These are phyloP conservation scores for Poliocrania exsul DNA, from an alignment of 2,797 vertebrate genomes.

Conservation along the genomic window DNA sequence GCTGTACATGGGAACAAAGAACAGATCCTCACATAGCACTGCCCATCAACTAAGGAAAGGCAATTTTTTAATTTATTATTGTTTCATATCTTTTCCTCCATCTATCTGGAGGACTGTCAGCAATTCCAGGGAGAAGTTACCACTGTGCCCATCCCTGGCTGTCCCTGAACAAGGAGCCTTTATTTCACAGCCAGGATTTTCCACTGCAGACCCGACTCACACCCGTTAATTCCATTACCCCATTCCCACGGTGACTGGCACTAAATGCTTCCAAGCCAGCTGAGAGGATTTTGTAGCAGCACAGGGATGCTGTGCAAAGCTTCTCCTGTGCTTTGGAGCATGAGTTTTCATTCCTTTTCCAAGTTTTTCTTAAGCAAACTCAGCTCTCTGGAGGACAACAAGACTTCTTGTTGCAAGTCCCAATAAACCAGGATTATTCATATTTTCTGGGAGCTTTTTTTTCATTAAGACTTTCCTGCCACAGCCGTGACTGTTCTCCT, in stretches of 20 bases:
- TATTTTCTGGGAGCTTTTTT: not conserved
- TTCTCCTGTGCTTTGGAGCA: not conserved
- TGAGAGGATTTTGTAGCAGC: not conserved
- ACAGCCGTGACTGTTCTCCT: not conserved
- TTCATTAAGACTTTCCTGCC: not conserved
- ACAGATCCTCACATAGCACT: not conserved
- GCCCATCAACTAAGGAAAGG: not conserved
- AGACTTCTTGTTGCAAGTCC: not conserved
- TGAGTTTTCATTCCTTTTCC: not conserved
- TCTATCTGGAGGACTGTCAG: not conserved
- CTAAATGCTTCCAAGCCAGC: not conserved
- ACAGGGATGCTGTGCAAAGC: not conserved
- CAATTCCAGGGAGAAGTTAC: not conserved
- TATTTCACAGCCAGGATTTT: not conserved
- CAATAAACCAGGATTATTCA: not conserved
- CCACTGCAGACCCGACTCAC: not conserved
- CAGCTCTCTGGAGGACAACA: not conserved
- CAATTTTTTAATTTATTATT: accelerated
- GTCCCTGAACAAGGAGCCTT: not conserved
- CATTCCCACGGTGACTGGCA: not conserved
- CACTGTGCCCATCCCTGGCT: not conserved
- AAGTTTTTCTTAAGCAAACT: not conserved
- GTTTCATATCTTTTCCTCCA: not conserved
- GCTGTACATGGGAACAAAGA: accelerated
- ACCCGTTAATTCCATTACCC: not conserved